phyloP scores from a whole-genome alignment of 2,888 invertebrate species.

The Spodoptera picta region DNA sequence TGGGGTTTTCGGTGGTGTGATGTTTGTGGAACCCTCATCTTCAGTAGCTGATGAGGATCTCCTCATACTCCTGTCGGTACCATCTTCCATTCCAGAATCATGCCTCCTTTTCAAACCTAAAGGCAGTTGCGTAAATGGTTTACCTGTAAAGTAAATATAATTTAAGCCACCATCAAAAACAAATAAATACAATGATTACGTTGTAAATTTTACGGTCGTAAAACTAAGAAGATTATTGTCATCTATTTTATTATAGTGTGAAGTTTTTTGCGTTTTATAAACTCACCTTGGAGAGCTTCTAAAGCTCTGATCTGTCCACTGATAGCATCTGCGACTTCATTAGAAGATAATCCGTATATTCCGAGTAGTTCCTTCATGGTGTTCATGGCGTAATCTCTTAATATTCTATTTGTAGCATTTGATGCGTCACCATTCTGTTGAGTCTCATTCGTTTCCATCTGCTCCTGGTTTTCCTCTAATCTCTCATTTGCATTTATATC shows the following conservation, averaged over 20 bases:
- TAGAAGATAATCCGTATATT: slow-evolving; percentile 92
- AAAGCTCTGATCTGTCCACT: slow-evolving; percentile 91
- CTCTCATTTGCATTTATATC: slow-evolving; percentile 86
- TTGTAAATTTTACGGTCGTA: slow-evolving; percentile 35
- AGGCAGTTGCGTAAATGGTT: slow-evolving; percentile 83
- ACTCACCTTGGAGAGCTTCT: slow-evolving; percentile 91
- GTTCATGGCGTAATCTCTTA: slow-evolving; percentile 93
- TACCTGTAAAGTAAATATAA: slow-evolving; percentile 67
- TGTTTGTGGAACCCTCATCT: slow-evolving; percentile 84
- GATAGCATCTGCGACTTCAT: slow-evolving; percentile 91
- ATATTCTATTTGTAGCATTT: slow-evolving; percentile 88
- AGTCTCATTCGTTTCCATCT: slow-evolving; percentile 71
- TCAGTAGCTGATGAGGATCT: slow-evolving; percentile 86
- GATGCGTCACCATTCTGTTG: slow-evolving; percentile 81
- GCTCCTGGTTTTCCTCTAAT: slow-evolving; percentile 75
- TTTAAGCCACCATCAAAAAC: slow-evolving; percentile 33
- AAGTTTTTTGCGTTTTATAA: slow-evolving; percentile 39
- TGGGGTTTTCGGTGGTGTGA: slow-evolving; percentile 86
- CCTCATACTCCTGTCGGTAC: slow-evolving; percentile 76
- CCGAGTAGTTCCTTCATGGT: slow-evolving; percentile 94
- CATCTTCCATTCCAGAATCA: slow-evolving; percentile 80
- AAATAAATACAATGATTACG: slow-evolving; percentile 26
- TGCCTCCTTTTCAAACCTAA: slow-evolving; percentile 81
- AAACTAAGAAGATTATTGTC: slow-evolving; percentile 39
- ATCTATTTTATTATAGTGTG: slow-evolving; percentile 43